Percentiles rank a stretch among this genome's conserved stretches.
phyloP scores from a whole-genome alignment of 2,113 vertebrate species.

The Echinops telfairi region DNA sequence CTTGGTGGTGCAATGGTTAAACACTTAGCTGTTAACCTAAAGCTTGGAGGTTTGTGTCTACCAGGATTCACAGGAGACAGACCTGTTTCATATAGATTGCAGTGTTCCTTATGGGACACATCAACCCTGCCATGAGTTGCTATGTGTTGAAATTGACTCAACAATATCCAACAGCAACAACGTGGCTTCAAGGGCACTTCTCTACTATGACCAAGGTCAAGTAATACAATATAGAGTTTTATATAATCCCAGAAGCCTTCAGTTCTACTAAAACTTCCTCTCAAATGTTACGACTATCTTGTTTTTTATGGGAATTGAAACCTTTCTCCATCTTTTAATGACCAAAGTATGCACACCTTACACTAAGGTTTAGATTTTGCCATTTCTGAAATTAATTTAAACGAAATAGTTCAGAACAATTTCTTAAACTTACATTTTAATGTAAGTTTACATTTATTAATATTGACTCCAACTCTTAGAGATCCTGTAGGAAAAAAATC shows the following conservation, averaged over 20 bases:
- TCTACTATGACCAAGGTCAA: neutral
- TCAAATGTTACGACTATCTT: neutral
- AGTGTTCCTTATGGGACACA: neutral
- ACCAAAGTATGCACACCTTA: neutral
- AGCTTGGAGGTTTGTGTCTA: too few relatives aligned
- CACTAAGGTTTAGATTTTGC: neutral
- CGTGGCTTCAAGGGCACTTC: neutral
- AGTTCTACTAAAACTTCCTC: neutral
- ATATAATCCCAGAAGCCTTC: neutral
- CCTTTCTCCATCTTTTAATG: neutral
- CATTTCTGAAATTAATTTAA: neutral
- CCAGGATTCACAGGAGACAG: too few relatives aligned
- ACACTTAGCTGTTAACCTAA: too few relatives aligned
- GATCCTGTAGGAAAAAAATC: too few relatives aligned
- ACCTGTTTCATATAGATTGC: too few relatives aligned
- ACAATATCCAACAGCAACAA: neutral
- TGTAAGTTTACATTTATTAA: too few relatives aligned
- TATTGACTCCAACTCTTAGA: too few relatives aligned
- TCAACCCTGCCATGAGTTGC: neutral
- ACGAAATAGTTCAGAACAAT: neutral
- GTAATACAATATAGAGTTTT: neutral
- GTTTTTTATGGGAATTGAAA: neutral
- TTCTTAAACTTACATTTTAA: too few relatives aligned
- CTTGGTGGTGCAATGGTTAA: too few relatives aligned
- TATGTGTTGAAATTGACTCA: neutral